Base-by-base conservation (phyloP, 2,888 invertebrate genomes). In the Drosophila paranaensis region DNA sequence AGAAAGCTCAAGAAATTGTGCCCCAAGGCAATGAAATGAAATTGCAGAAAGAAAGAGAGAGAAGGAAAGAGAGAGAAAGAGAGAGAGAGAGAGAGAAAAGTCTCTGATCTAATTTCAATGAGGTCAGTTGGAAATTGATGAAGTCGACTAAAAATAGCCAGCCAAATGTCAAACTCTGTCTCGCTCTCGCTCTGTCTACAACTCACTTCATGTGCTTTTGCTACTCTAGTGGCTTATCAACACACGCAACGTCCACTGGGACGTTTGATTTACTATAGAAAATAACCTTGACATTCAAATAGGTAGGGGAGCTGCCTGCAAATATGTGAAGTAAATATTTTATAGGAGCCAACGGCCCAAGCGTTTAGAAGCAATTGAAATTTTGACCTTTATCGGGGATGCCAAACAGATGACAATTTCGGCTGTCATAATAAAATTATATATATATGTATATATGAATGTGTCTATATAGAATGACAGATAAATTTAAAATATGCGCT, bases 101-200 rank as follows among this genome's bases (percentile, higher is more conserved):
- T 16, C 30, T 48, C 33, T 48, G 30, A 33, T 33, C 33, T n/a
- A 40, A 40, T 27, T 30, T 30, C 9, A 30, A 16, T 50, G 48
- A 50, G 48, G 10, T 50, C 48, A 50, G 16, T 33, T 33, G 48
- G 10, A 33, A 50, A 50, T 11, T 50, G 48, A 33, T 50, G n/a
- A 33, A 50, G 16, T n/a, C 10, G 48, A 30, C 48, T 30, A 48
- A 30, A 46, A 48, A 48, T 48, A 48, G n/a, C 48, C 3, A 11
- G 30, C 48, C 10, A 48, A 48, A 48, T n/a, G 48, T n/a, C 48
- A 48, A 48, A 48, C 30, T 11, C n/a, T 16, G 48, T 3, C 30
- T 30, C 30, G 30, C 11, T 30, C 30, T 11, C 30, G 30, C n/a
- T 30, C 30, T 11, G n/a, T 16, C 30, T 30, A 10, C 5, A 46